These are phyloP conservation scores for Drosophila aldrichi DNA, from an alignment of 2,888 invertebrate species.

Conservation along the genomic window DNA sequence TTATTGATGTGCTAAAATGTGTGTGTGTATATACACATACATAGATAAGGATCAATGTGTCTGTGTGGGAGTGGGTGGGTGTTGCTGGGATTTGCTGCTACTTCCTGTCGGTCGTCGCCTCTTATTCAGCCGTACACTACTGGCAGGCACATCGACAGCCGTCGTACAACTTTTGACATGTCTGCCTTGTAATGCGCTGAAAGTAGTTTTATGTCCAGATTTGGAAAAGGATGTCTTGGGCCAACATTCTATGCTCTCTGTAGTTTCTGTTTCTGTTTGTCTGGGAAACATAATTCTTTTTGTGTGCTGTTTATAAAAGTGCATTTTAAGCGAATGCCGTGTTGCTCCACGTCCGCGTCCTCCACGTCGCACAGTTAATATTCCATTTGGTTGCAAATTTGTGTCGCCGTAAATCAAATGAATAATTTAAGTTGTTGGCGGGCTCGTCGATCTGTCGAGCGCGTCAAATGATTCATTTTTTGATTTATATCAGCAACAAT, in stretches of 20 bases:
- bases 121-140: constrained; percentile 22
- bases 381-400: constrained; percentile 44
- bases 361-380: constrained; percentile 14
- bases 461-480: constrained; percentile 58
- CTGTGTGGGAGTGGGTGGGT: constrained; percentile 5
- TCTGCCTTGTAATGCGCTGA: constrained; percentile 75
- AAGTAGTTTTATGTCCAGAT: constrained; percentile 82
- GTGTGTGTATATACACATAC: background rate
- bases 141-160: constrained; percentile 56
- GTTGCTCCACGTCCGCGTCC: background rate
- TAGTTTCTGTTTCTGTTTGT: constrained; percentile 11
- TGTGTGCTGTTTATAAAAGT: constrained; percentile 22
- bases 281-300: constrained; percentile 33
- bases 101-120: constrained; percentile 15
- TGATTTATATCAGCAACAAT: constrained; percentile 68
- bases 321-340: constrained; percentile 18
- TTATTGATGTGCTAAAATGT: constrained; percentile 38
- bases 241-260: constrained; percentile 18
- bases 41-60: background rate
- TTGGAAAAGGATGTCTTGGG: constrained; percentile 38
- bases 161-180: constrained; percentile 83
- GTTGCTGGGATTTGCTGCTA: constrained; percentile 49
- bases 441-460: constrained; percentile 44
- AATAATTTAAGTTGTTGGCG: constrained; percentile 66
- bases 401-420: constrained; percentile 68